Percentiles rank a stretch among this genome's conserved stretches.
Conservation (phyloP, 2,888 invertebrate species). For the Polia nebulosa region DNA sequence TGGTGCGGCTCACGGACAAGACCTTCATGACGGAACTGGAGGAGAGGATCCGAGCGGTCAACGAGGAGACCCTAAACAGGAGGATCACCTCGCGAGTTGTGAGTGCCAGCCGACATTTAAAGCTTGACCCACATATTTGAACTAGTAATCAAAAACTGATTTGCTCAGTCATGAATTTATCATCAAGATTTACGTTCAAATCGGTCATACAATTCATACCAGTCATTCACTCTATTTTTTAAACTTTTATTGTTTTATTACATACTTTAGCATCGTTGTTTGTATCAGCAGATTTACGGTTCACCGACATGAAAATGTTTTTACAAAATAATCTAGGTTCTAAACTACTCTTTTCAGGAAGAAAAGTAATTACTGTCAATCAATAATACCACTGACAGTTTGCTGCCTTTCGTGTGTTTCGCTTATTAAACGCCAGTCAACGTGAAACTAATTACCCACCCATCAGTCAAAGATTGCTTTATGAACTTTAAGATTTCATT, state of each 20-base stretch:
- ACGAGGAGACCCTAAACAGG: slow-evolving; percentile 92
- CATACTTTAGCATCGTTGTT: too few species aligned
- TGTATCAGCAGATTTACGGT: not conserved
- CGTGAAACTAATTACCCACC: slow-evolving; percentile 65
- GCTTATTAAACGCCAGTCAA: slow-evolving; percentile 59
- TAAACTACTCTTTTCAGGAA: not conserved
- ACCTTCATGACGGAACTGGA: slow-evolving; percentile 93
- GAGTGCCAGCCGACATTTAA: slow-evolving; percentile 67
- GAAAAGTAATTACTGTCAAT: slow-evolving; percentile 36
- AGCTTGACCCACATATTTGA: not conserved
- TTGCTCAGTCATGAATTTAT: not conserved
- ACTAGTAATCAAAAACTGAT: not conserved
- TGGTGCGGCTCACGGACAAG: slow-evolving; percentile 93
- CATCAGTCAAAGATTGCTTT: slow-evolving; percentile 62
- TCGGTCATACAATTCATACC: too few species aligned
- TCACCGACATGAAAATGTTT: not conserved
- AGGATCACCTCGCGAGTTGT: slow-evolving; percentile 92
- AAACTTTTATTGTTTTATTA: too few species aligned
- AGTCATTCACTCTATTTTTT: too few species aligned
- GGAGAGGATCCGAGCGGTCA: slow-evolving; percentile 92
- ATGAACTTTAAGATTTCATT: slow-evolving; percentile 62
- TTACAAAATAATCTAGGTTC: not conserved
- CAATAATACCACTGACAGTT: slow-evolving; percentile 43
- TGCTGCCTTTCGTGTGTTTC: slow-evolving; percentile 51
- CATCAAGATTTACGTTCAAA: too few species aligned